Percentiles rank a stretch among this genome's conserved stretches.
Evolutionary conservation across 2,113 vertebrate genomes (phyloP).

Genomic region (Spea multiplicata): DNA sequence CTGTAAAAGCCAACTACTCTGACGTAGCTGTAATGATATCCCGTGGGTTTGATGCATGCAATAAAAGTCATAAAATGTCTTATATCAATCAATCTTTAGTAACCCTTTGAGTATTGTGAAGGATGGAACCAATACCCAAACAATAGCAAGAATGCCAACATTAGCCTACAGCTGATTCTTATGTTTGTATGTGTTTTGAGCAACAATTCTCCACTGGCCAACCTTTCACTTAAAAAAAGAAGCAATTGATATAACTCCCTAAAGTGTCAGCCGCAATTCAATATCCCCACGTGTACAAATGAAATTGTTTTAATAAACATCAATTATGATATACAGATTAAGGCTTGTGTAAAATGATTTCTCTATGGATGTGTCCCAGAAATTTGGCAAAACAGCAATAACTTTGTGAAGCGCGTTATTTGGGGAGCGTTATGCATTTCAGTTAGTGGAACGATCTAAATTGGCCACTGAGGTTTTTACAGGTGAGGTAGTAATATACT

Average conservation of each 20-base stretch:
- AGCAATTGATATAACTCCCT: not conserved
- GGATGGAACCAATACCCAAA: too few relatives aligned
- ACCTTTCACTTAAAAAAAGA: not conserved
- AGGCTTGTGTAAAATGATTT: not conserved
- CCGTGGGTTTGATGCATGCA: not conserved
- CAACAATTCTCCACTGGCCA: not conserved
- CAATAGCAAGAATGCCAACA: not conserved
- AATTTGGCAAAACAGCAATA: too few relatives aligned
- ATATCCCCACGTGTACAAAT: not conserved
- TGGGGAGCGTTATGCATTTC: too few relatives aligned
- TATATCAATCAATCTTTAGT: not conserved
- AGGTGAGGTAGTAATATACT: too few relatives aligned
- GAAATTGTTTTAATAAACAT: not conserved
- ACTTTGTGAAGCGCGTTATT: too few relatives aligned
- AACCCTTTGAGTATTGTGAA: not conserved
- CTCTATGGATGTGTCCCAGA: too few relatives aligned
- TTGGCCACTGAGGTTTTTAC: too few relatives aligned
- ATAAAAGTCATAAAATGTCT: not conserved
- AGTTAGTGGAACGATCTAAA: too few relatives aligned
- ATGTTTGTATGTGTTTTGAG: not conserved
- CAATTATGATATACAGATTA: not conserved
- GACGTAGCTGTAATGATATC: conserved; percentile 20
- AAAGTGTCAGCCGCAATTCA: not conserved
- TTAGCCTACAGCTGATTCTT: not conserved
- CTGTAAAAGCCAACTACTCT: not conserved